These are phyloP conservation scores for Coecobrya sp. DNA, from an alignment of 2,888 invertebrate species.

Conservation along the genomic window DNA sequence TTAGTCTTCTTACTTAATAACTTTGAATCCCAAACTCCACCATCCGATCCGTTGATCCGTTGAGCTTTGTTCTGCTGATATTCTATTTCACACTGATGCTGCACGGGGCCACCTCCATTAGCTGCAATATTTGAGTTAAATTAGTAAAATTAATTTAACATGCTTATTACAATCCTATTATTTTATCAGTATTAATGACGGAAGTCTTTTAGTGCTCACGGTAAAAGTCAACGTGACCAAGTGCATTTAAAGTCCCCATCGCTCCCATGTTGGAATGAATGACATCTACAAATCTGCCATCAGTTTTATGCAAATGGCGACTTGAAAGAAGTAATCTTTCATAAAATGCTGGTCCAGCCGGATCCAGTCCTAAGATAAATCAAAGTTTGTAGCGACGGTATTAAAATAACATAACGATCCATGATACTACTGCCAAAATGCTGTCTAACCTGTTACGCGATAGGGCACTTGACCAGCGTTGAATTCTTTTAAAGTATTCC, in stretches of 20 bases:
- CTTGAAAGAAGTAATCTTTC: not conserved
- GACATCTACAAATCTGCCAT: slow-evolving; percentile 67
- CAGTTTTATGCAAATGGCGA: slow-evolving; percentile 44
- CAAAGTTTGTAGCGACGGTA: not conserved
- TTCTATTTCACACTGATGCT: slow-evolving; percentile 41
- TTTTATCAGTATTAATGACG: not conserved
- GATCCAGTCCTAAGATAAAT: slow-evolving; percentile 51
- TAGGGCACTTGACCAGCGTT: slow-evolving; percentile 43
- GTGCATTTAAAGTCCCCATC: slow-evolving; percentile 35
- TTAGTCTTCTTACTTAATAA: slow-evolving; percentile 30
- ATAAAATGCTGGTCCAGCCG: slow-evolving; percentile 62
- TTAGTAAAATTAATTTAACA: not conserved
- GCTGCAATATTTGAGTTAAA: not conserved
- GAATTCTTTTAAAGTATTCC: slow-evolving; percentile 49
- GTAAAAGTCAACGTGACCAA: slow-evolving; percentile 65
- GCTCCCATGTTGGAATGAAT: slow-evolving; percentile 66
- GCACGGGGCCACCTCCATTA: slow-evolving; percentile 63
- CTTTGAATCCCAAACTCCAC: slow-evolving; percentile 53
- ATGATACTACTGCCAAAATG: slow-evolving; percentile 9
- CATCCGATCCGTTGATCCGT: not conserved
- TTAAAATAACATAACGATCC: not conserved
- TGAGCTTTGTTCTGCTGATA: slow-evolving; percentile 8
- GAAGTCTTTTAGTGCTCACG: slow-evolving; percentile 38
- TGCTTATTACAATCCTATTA: not conserved
- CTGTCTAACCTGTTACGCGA: slow-evolving; percentile 70